Base-by-base conservation (phyloP, 2,113 vertebrate species). In the Rhagologus leucostigma region DNA sequence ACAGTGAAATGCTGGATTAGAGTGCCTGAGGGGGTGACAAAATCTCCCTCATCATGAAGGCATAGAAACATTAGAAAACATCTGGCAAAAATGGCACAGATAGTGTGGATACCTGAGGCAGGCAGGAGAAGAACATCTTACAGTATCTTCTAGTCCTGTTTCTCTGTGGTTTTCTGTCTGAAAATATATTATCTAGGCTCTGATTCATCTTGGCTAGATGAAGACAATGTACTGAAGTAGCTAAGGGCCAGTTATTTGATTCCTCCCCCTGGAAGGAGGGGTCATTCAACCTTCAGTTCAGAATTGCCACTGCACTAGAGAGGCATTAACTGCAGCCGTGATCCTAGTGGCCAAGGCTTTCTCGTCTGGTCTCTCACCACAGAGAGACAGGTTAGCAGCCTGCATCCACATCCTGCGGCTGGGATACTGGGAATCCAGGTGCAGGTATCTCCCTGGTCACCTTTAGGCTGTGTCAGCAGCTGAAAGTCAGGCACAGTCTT, bases 401-500 rank as follows among this genome's bases (percentile, higher is more conserved):
- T 78, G 19, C 55, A 74, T n/a, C 12, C 32, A 69, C n/a, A 33
- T 26, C 44, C 46, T 84, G n/a, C 59, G 24, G 37, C 68, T 70
- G 55, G 24, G 29, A 62, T 74, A 13, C 33, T n/a, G 41, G 33
- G 22, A 90, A 67, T 46, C 56, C 60, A 35, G 46, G 47, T 73
- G 35, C 1, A 4, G 33, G 30, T 42, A 9, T 79, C 27, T 63
- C 37, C 30, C 27, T 2, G 2, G 12, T 53, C 46, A 42, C n/a
- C 29, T 68, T 24, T 26, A 32, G 41, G 33, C 49, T 65, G 27
- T 7, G 4, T 39, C 57, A 73, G 62, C 62, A 88, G 42, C 70
- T 42, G 3, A 17, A 42, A 33, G 59, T 1, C 0, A 0, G 68
- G 39, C 23, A 1, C 46, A 19, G 26, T 37, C 42, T 57, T 60